These are phyloP conservation scores for Platycnemis pennipes DNA, from an alignment of 2,888 invertebrate genomes.

Conservation along the genomic window DNA sequence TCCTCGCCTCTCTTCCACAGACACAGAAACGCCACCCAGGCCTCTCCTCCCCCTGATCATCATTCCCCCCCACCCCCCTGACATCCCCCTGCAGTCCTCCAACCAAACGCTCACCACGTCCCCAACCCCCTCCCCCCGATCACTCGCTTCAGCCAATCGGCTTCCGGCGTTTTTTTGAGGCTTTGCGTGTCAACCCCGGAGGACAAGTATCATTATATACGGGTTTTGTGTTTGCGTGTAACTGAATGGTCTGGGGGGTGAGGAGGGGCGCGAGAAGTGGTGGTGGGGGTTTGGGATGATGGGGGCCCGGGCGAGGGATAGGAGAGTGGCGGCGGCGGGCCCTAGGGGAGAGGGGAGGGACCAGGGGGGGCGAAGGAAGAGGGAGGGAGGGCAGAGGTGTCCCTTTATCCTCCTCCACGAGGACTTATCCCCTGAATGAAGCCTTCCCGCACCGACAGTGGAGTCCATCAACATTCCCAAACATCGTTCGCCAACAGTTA, in stretches of 20 bases:
- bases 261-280: neutral
- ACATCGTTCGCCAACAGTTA: neutral
- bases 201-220: constrained; percentile 67
- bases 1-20: neutral
- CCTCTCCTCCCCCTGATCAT: neutral
- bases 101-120: neutral
- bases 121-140: neutral
- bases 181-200: constrained; percentile 62
- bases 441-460: neutral
- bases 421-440: neutral
- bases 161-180: constrained; percentile 65
- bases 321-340: no score
- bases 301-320: neutral
- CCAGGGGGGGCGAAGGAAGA: neutral
- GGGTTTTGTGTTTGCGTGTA: constrained; percentile 67
- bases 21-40: neutral
- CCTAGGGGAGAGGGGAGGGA: neutral
- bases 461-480: neutral
- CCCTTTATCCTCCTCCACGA: neutral
- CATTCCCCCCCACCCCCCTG: neutral
- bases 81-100: neutral
- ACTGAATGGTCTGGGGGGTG: constrained; percentile 33
- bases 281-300: neutral
- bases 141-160: constrained; percentile 17
- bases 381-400: neutral